These are phyloP conservation scores for Rhopalosiphum maidis DNA, from an alignment of 1,140 invertebrate genomes.

Conservation along the genomic window DNA sequence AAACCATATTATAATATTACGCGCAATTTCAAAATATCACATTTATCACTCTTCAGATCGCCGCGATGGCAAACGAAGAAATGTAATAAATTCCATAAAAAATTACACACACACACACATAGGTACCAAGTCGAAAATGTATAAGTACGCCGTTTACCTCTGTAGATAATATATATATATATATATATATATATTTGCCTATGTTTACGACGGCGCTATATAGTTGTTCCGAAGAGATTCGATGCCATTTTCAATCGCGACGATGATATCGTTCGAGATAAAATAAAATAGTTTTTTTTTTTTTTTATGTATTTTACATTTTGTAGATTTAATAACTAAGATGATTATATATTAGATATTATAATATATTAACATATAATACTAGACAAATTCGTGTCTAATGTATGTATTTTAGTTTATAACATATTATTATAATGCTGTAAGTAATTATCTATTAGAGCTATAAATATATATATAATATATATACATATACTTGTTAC, in stretches of 20 bases:
- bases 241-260: conserved; percentile 28
- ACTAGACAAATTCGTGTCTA: background rate
- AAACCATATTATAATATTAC: no score
- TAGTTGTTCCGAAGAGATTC: background rate
- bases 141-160: no score
- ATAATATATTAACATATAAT: background rate
- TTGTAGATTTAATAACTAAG: background rate
- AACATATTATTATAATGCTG: background rate
- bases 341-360: background rate
- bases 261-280: conserved; percentile 26
- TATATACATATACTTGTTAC: background rate
- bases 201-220: background rate
- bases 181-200: no score
- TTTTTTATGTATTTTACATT: background rate
- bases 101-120: background rate
- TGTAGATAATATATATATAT: background rate
- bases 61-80: no score
- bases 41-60: no score
- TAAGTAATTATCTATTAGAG: background rate
- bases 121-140: background rate
- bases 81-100: background rate
- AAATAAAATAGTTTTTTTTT: background rate
- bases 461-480: background rate
- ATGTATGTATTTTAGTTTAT: background rate
- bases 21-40: no score